phyloP scores from a whole-genome alignment of 2,797 vertebrate genomes.

The Sebastes paucispinis region DNA sequence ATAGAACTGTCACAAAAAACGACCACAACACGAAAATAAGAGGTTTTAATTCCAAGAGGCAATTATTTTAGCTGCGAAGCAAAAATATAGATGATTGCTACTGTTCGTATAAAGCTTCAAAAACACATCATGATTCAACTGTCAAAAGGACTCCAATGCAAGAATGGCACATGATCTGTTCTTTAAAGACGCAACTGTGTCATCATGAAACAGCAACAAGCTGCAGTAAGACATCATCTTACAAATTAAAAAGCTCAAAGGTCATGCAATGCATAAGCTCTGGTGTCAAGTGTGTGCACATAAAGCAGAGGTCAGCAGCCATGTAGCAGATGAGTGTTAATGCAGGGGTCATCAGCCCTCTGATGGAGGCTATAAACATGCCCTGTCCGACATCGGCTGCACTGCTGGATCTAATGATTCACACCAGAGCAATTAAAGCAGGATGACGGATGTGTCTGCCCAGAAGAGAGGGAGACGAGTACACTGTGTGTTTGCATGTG shows the following conservation, averaged over 20 bases:
- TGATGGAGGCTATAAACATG: conserved; percentile 51
- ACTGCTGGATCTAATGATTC: conserved; percentile 40
- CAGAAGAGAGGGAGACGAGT: conserved; percentile 31
- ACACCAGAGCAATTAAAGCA: conserved; percentile 49
- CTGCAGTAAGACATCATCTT: not conserved
- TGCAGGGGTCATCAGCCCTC: not conserved
- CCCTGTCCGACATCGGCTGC: conserved; percentile 12
- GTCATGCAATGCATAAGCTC: not conserved
- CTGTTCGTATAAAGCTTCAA: not conserved
- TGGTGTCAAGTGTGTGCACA: not conserved
- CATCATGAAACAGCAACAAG: not conserved
- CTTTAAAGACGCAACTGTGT: not conserved
- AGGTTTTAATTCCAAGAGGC: conserved; percentile 14
- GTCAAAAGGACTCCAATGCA: not conserved
- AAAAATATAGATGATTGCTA: conserved; percentile 23
- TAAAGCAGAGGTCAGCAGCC: not conserved
- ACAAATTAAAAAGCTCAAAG: not conserved
- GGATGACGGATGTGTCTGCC: conserved; percentile 41
- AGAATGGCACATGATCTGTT: not conserved
- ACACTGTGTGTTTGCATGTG: too few relatives aligned
- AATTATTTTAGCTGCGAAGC: not conserved
- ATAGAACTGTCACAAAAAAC: conserved; percentile 17
- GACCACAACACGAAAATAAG: conserved; percentile 20
- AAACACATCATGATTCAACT: conserved; percentile 6
- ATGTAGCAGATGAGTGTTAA: not conserved